Evolutionary conservation across 2,888 invertebrate genomes (phyloP), one percentile per base, ranked within the genome.

Genomic region (Metellina segmentata): DNA sequence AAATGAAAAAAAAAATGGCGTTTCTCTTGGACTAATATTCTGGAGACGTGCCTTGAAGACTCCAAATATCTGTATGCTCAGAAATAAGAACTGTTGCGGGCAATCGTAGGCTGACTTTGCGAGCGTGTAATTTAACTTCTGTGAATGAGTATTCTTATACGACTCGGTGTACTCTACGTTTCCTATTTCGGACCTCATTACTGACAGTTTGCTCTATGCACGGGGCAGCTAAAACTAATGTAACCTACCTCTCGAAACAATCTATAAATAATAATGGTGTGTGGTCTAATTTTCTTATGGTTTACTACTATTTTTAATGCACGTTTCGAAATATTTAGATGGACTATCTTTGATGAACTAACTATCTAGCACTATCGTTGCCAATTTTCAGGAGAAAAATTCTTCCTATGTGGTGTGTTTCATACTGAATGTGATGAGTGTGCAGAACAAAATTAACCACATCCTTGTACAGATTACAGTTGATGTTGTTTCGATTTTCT

Each of bases 261-360:
- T 91, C 91, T 91, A 91, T 91, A 87, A 87, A 91, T 91, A 91
- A 88, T 91, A 88, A 87, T 88, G 91, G 91, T 91, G 91, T 87
- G 78, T 91, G 87, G 87, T 91, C 69, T 87, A 87, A 91, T 87
- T 91, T 91, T 91, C 91, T 82, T 91, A 91, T 91, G 87, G 83
- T 91, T 91, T 91, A 78, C 91, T 91, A 91, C 91, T 91, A 91
- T 91, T 91, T 91, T 91, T 91, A 91, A 77, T 91, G 91, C 91
- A 91, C 91, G 91, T 91, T 87, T 91, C 91, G 83, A 91, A 81
- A 87, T 91, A 91, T 82, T 91, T 91, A 91, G 86, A 91, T 91
- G 91, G 83, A 91, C 78, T 91, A 88, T 87, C 91, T 91, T 91
- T 88, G 71, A 88, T 91, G 91, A 88, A 91, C 74, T 85, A 87